Evolutionary conservation across 2,797 vertebrate genomes (phyloP), one percentile per base, ranked within the genome.

Genomic region (Megalops cyprinoides): DNA sequence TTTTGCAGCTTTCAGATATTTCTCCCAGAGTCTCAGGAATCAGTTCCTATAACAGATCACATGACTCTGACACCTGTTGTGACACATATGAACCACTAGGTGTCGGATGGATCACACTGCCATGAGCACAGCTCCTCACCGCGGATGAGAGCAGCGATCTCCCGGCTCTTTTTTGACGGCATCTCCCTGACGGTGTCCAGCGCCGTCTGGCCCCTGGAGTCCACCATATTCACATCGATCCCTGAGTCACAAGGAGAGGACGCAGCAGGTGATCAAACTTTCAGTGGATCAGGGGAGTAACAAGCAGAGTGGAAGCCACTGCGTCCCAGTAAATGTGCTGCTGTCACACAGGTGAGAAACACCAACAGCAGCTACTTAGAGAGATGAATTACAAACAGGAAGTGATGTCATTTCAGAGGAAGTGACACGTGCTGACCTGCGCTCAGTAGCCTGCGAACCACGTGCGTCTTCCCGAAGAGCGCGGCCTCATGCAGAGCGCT

Each of bases 401-500:
- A 48, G 46, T 69, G 34, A 69, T 37, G 42, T 42, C 65, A 15
- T 42, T 9, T 69, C 15, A 10, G 51, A 49, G 31, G 37, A 53
- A 51, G 15, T 25, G 46, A 23, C 77, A 39, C n/a, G 48, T 25
- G 28, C 95, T 94, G 91, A 99, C 98, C 98, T 95, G 97, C 95
- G 85, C 92, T 91, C 87, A 99, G 96, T 82, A 99, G 97, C 90
- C 96, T 97, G 91, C 97, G 97, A 46, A 99, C 98, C 90, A 99
- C 97, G 85, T 98, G 97, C 14, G 94, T 96, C 94, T 99, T 99
- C 86, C 98, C 98, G 91, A 94, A 99, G 88, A 99, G 95, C 86
- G 97, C 98, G 53, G 98, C 98, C 94, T 99, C 98, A 53, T 99
- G 97, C 89, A 99, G 97, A 88, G 98, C 98, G 83, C 97, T 99